Evolutionary conservation across 2,888 invertebrate genomes (phyloP), one percentile per base, ranked within the genome.

Genomic region (Nezara viridula): DNA sequence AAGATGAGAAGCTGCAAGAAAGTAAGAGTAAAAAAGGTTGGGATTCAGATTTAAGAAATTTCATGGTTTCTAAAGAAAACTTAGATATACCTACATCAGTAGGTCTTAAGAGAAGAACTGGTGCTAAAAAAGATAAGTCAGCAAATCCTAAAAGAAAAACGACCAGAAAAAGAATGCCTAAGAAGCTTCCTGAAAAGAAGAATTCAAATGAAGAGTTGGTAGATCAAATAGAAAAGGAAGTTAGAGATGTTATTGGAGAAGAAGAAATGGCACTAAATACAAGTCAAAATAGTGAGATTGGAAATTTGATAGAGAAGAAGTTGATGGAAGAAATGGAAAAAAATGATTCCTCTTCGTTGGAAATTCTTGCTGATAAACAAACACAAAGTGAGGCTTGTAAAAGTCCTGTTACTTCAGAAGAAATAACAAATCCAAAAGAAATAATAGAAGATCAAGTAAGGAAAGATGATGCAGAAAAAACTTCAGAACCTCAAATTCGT

Each of bases 31-130:
- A 77, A 47, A 77, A 73, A 86, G 50, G 86, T 85, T 90, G 90
- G 90, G 90, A 90, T 52, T 86, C 90, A 12, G 90, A 90, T 86
- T 88, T 90, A 19, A 89, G 90, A n/a, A 85, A 77, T 24, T 89
- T 88, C 40, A 60, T 73, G 37, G n/a, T 3, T 55, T n/a, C 86
- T 55, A 10, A 40, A 14, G 89, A 52, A 32, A 60, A 85, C n/a
- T 86, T 89, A 32, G 90, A 90, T 55, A 89, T 90, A 32, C 90
- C 90, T 14, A 88, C 90, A 24, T 90, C 90, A 60, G 90, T 89
- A 12, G 90, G 89, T 19, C 85, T 89, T 19, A 90, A 90, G 81
- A 89, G 90, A 47, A 90, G 90, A 86, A 50, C 14, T 55, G 32
- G 52, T 21, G n/a, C 37, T 16, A 86, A 88, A 90, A 89, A n/a